phyloP scores from a whole-genome alignment of 2,797 vertebrate species.

The Lithobates sylvaticus region DNA sequence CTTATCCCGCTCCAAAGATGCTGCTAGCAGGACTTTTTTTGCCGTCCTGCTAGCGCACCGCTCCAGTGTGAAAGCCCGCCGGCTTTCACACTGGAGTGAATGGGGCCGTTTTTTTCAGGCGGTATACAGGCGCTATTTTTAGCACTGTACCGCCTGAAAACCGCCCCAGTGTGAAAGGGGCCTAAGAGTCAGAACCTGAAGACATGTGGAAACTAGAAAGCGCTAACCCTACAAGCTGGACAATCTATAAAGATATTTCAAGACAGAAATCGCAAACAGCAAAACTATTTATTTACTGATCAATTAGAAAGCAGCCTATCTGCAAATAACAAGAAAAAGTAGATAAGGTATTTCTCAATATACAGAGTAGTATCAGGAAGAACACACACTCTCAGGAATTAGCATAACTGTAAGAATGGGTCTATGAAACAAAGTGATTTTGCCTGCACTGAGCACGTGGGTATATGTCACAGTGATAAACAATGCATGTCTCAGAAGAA shows the following conservation, averaged over 20 bases:
- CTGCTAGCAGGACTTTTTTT: too few relatives aligned
- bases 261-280: background rate
- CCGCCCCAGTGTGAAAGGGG: too few relatives aligned
- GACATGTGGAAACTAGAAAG: background rate
- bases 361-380: background rate
- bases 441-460: slow-evolving; percentile 26
- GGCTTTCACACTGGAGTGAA: too few relatives aligned
- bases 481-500: slow-evolving; percentile 50
- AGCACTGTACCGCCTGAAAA: too few relatives aligned
- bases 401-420: slow-evolving; percentile 46
- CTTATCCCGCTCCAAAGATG: too few relatives aligned
- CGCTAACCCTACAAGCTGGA: background rate
- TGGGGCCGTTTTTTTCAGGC: too few relatives aligned
- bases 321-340: background rate
- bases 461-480: slow-evolving; percentile 61
- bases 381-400: slow-evolving; percentile 6
- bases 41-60: too few relatives aligned
- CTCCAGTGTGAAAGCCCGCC: too few relatives aligned
- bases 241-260: background rate
- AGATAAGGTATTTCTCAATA: background rate
- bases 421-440: slow-evolving; percentile 39
- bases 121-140: too few relatives aligned
- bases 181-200: too few relatives aligned
- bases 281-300: background rate
- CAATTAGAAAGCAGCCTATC: slow-evolving; percentile 12